Evolutionary conservation across 2,888 invertebrate genomes (phyloP), one percentile per base, ranked within the genome.

Genomic region (Plagodis pulveraria): DNA sequence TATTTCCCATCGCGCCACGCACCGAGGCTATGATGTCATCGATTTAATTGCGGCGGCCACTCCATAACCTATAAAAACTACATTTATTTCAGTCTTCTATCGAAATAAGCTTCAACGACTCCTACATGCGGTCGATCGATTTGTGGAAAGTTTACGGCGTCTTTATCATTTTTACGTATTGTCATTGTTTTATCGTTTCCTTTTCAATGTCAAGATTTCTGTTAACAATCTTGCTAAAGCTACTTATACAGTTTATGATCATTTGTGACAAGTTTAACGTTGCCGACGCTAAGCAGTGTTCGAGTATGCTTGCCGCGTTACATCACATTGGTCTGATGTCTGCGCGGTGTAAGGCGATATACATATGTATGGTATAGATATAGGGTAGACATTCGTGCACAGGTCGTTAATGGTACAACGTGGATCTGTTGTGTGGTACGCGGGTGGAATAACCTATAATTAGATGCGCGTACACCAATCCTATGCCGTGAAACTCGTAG

Each of bases 401-500:
- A 80, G 83, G 84, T 87, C 89, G 87, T 87, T 87, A 87, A 86
- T 87, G 85, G 86, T 85, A 81, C 80, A 81, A 80, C 84, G 86
- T 86, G 84, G 84, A 88, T 87, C 87, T 84, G 86, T 84, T 86
- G 84, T 86, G 80, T 81, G 82, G 83, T 86, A 83, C 85, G 83
- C 86, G 85, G 83, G 90, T 86, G 91, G 88, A 90, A 91, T 89
- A 89, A 89, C 90, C 90, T 91, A 91, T 90, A 90, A 90, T 90
- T 90, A 91, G 90, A 91, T 88, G 86, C 89, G 87, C 80, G 84
- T 86, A 86, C 83, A 86, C 87, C 83, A 85, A 84, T 85, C 81
- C 83, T 80, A 80, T 77, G 76, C 69, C 79, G 81, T 77, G 81
- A 77, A 84, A 84, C 82, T 84, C 73, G 81, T 82, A 79, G 82